Evolutionary conservation across 2,888 invertebrate genomes (phyloP).

Genomic region (Diachrysia chrysitis): DNA sequence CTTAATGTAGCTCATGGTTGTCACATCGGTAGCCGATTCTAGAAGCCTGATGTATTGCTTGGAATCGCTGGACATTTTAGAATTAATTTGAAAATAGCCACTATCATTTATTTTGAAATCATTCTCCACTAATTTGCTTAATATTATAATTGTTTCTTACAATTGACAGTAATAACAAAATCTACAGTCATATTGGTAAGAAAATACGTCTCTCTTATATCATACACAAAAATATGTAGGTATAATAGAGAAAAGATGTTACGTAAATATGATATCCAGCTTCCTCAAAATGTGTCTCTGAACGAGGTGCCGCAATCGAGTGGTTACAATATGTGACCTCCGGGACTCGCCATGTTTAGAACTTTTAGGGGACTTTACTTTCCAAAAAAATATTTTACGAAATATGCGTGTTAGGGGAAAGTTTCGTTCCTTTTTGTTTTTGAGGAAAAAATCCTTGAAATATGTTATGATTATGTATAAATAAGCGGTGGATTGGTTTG

Average conservation of each 20-base stretch:
- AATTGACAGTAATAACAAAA: too few relatives aligned
- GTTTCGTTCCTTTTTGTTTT: conserved; percentile 58
- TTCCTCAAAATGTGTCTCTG: conserved; percentile 42
- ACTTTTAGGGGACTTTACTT: conserved; percentile 59
- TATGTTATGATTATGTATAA: conserved; percentile 62
- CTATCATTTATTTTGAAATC: background rate
- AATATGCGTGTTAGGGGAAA: conserved; percentile 61
- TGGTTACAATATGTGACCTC: conserved; percentile 66
- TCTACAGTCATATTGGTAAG: too few relatives aligned
- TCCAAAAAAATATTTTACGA: conserved; percentile 57
- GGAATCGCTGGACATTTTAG: background rate
- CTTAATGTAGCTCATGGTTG: background rate
- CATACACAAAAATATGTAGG: background rate
- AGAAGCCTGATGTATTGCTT: background rate
- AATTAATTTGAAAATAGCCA: background rate
- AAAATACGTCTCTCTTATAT: background rate
- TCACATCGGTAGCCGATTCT: background rate
- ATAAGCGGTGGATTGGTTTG: conserved; percentile 53
- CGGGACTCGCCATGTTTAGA: conserved; percentile 60
- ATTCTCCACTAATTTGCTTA: too few relatives aligned
- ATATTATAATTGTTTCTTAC: too few relatives aligned
- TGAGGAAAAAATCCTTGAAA: conserved; percentile 41
- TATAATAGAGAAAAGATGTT: background rate
- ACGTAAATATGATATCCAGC: conserved; percentile 17
- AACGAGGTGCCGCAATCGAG: conserved; percentile 65